A percentile compares a stretch with the other conserved stretches of the same genome.
Conservation (phyloP, 2,797 vertebrate species). For the Hemitrygon akajei region DNA sequence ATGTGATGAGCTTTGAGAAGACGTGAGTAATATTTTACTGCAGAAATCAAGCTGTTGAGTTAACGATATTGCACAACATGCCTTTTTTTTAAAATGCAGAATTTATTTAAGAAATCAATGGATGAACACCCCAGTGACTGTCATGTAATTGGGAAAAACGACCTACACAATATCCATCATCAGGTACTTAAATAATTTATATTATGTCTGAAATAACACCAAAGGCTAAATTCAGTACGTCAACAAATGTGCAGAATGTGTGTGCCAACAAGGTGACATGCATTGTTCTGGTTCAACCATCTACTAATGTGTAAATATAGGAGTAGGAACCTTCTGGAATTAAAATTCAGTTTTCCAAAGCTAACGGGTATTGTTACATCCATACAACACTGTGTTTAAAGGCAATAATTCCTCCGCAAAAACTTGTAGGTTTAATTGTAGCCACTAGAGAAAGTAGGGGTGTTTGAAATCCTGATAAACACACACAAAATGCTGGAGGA, state of each 20-base stretch:
- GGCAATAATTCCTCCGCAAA: neutral
- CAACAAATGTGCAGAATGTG: neutral
- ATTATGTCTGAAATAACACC: neutral
- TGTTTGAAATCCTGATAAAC: too few species aligned
- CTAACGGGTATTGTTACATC: neutral
- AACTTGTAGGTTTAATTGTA: neutral
- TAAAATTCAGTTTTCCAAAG: neutral
- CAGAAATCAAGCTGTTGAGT: neutral
- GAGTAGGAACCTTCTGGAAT: neutral
- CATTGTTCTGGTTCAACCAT: slow-evolving; percentile 3
- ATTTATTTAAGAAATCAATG: neutral
- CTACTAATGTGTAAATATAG: neutral
- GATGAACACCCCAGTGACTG: neutral
- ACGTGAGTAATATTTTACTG: neutral
- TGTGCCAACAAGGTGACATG: neutral
- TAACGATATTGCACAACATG: neutral
- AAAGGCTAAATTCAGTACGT: neutral
- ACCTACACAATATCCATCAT: neutral
- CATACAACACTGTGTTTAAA: neutral
- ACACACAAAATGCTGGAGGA: too few species aligned
- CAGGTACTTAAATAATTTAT: neutral
- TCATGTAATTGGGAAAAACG: neutral
- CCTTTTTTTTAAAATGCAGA: neutral
- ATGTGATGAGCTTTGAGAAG: neutral
- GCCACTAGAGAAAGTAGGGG: too few species aligned